Evolutionary conservation across 2,888 invertebrate genomes (phyloP), one percentile per base, ranked within the genome.

Genomic region (Teleogryllus oceanicus): DNA sequence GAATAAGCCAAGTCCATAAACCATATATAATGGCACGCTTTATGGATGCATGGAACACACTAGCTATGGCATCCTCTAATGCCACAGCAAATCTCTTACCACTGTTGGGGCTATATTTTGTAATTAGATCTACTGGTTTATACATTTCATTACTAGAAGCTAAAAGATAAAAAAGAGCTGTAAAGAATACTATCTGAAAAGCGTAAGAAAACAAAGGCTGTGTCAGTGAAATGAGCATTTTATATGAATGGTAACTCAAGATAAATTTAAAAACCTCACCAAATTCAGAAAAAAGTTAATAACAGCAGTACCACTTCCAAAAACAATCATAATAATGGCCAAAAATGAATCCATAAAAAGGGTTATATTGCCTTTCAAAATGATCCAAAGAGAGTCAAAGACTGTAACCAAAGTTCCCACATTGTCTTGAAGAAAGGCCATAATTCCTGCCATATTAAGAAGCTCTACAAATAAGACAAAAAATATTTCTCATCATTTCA

Each of bases 1-100:
- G 99, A 79, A 97, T 94, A 82, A 99, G 91, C 97, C 98, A 99
- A 0, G 99, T 99, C 92, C 98, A 99, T 83, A 99, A 90, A 0
- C 98, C 99, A 86, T 99, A 99, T 88, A 99, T 99, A 0, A 95
- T 90, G 0, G 97, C 96, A 92, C 99, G 96, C 89, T 99, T 99
- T 84, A 98, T 94, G 3, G 98, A 97, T 0, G 98, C 98, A 81
- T 95, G 92, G 86, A 99, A 96, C 18, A 99, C 99, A 84, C 97
- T 96, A 84, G 96, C 97, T 80, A 96, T 93, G 0, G 96, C 95
- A 82, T 93, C 94, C 85, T 96, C 96, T 49, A 96, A 89, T 0
- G 96, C 95, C 81, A 93, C 90, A 5, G 95, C 96, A 81, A 96
- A 92, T 84, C 94, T 91, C 12, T 89, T 86, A 18, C 95, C 94